phyloP scores from a whole-genome alignment of 2,113 vertebrate genomes.

The Jacana jacana region DNA sequence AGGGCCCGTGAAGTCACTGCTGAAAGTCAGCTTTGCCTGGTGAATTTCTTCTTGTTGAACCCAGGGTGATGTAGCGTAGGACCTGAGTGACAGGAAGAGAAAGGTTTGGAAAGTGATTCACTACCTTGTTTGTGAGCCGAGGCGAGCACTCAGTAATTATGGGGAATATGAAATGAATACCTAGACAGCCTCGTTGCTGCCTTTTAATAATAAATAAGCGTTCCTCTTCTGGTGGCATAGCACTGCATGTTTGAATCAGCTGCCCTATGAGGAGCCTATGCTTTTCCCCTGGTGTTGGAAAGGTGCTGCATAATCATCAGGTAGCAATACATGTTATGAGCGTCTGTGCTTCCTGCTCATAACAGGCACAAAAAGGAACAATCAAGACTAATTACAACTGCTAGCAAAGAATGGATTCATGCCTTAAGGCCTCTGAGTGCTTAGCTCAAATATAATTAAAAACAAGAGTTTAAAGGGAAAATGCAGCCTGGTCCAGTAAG shows the following conservation, averaged over 20 bases:
- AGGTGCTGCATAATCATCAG: not conserved
- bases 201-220: slow-evolving; percentile 41
- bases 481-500: not conserved
- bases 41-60: not conserved
- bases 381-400: not conserved
- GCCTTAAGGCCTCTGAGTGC: not conserved
- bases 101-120: slow-evolving; percentile 9
- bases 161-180: slow-evolving; percentile 23
- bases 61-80: not conserved
- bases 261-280: not conserved
- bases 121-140: not conserved
- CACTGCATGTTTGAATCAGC: not conserved
- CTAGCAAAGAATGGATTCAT: slow-evolving; percentile 12
- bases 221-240: not conserved
- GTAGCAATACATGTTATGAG: not conserved
- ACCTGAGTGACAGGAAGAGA: not conserved
- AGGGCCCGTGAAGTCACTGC: not conserved
- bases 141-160: not conserved
- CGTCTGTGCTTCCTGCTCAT: not conserved
- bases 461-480: not conserved
- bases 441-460: slow-evolving; percentile 2
- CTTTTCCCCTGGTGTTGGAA: not conserved
- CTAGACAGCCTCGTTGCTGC: not conserved
- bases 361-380: not conserved
- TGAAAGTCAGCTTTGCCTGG: not conserved